phyloP scores from a whole-genome alignment of 2,113 vertebrate species.

The Pelvicachromis taeniatus region DNA sequence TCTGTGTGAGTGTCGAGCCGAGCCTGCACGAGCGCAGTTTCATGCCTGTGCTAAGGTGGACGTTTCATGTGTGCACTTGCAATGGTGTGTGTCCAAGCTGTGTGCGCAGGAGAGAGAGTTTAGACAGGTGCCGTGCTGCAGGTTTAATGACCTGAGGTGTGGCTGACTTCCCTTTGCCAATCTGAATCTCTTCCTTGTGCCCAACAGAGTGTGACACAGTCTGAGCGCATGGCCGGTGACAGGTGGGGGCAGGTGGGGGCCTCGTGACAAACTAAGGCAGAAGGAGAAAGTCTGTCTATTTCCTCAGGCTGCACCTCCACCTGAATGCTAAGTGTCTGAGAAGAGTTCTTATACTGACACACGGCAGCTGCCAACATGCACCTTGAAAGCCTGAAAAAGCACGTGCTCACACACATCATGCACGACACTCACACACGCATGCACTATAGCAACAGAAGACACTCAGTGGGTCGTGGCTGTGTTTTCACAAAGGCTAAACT shows the following conservation, averaged over 20 bases:
- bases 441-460: background rate
- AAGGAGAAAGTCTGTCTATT: conserved; percentile 29
- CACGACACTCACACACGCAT: background rate
- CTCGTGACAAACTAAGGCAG: conserved; percentile 29
- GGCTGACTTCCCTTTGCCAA: conserved; percentile 13
- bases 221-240: conserved; percentile 9
- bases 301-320: conserved; percentile 18
- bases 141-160: conserved; percentile 33
- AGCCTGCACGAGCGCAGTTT: background rate
- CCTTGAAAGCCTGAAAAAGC: background rate
- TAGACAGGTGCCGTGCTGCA: conserved; percentile 23
- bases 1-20: background rate
- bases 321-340: conserved; percentile 35
- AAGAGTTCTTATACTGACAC: background rate
- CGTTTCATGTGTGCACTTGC: background rate
- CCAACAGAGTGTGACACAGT: conserved; percentile 19
- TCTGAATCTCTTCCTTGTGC: conserved; percentile 16
- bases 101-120: background rate
- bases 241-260: conserved; percentile 16
- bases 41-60: background rate
- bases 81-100: background rate
- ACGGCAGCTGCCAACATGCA: conserved; percentile 11
- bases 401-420: background rate
- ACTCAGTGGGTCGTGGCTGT: background rate
- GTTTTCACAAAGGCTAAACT: background rate